Conservation (phyloP, 2,797 vertebrate species). For the Hoplostethus mediterraneus region DNA sequence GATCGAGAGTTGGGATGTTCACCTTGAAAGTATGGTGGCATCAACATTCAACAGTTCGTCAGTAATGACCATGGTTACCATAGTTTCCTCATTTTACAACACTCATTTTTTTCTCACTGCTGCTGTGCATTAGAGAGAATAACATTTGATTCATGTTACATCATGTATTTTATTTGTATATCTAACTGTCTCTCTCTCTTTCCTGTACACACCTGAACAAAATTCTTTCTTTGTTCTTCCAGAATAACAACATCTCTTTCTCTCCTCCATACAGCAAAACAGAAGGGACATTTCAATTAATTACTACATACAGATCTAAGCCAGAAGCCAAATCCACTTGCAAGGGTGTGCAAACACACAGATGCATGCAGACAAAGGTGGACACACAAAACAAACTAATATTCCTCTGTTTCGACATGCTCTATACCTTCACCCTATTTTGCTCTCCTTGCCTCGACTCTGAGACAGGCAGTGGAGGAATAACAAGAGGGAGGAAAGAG, state of each 20-base stretch:
- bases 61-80: no score
- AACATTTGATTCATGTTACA: not conserved
- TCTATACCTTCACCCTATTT: constrained; percentile 18
- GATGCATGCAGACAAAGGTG: not conserved
- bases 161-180: constrained; percentile 11
- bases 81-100: no score
- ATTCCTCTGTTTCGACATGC: constrained; percentile 10
- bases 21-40: no score
- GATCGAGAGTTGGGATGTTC: no score
- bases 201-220: not conserved
- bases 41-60: no score
- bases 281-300: constrained; percentile 7
- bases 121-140: constrained; percentile 16
- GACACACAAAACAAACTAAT: not conserved
- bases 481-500: constrained; percentile 31
- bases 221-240: not conserved
- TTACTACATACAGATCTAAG: constrained; percentile 7
- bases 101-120: constrained; percentile 11
- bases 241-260: constrained; percentile 7
- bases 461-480: constrained; percentile 3
- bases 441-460: constrained; percentile 16
- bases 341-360: constrained; percentile 12
- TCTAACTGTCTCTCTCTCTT: not conserved
- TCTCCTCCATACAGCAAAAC: constrained; percentile 5
- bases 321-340: not conserved